A percentile compares a stretch with the other conserved stretches of the same genome.
phyloP scores from a whole-genome alignment of 2,888 invertebrate genomes.

The Tryphoninae sp. region DNA sequence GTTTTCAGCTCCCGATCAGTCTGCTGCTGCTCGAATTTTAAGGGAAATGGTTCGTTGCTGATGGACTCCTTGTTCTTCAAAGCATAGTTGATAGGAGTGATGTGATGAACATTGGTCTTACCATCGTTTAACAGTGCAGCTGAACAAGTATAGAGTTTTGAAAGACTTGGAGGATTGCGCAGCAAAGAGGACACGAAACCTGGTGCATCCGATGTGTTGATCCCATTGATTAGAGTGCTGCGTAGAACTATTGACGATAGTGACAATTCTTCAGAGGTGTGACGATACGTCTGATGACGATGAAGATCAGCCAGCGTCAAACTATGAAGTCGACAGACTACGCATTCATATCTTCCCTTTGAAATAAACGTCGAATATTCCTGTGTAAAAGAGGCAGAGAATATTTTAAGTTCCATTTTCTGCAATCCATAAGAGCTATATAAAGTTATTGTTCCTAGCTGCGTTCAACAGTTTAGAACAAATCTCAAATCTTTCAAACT shows the following conservation, averaged over 20 bases:
- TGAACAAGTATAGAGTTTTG: slow-evolving; percentile 39
- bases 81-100: background rate
- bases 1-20: background rate
- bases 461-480: no score
- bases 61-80: background rate
- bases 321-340: slow-evolving; percentile 70
- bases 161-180: slow-evolving; percentile 35
- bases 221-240: slow-evolving; percentile 35
- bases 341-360: slow-evolving; percentile 68
- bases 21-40: background rate
- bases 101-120: slow-evolving; percentile 31
- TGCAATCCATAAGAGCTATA: background rate
- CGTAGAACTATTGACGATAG: slow-evolving; percentile 70
- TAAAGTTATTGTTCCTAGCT: background rate
- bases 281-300: slow-evolving; percentile 71
- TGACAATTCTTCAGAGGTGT: slow-evolving; percentile 73
- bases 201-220: background rate
- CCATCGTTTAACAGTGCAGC: slow-evolving; percentile 38
- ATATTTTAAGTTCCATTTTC: background rate
- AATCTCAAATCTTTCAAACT: no score
- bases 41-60: background rate
- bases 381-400: slow-evolving; percentile 31
- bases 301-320: slow-evolving; percentile 70
- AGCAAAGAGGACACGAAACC: slow-evolving; percentile 40
- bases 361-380: slow-evolving; percentile 35